These are phyloP conservation scores for Erynnis tages DNA, from an alignment of 2,888 invertebrate species.

Conservation along the genomic window DNA sequence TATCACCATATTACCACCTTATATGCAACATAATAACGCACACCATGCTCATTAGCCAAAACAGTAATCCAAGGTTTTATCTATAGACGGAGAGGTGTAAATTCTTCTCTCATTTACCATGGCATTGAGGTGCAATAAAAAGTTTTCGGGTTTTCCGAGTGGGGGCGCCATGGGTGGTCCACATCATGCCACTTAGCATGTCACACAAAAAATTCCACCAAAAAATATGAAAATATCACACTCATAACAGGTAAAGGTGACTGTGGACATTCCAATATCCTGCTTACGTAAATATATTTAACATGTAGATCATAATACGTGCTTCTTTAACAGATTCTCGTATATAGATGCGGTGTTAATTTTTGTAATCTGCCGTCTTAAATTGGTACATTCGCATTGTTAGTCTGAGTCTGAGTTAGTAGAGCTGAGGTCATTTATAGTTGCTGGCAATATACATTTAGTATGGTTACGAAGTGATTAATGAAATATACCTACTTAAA, in stretches of 20 bases:
- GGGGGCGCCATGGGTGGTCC: constrained; percentile 66
- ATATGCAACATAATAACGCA: too few relatives aligned
- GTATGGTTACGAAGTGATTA: too few relatives aligned
- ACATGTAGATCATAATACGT: too few relatives aligned
- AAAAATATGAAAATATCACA: constrained; percentile 78
- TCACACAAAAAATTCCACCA: constrained; percentile 72
- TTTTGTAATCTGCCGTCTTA: too few relatives aligned
- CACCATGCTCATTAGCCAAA: constrained; percentile 13
- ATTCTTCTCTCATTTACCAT: constrained; percentile 18
- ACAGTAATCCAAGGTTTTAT: constrained; percentile 11
- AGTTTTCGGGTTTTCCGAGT: constrained; percentile 37
- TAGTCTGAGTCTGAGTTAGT: too few relatives aligned
- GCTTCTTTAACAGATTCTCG: too few relatives aligned
- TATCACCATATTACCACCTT: too few relatives aligned
- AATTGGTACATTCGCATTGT: too few relatives aligned
- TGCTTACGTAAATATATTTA: not conserved
- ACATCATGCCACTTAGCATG: constrained; percentile 71
- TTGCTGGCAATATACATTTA: too few relatives aligned
- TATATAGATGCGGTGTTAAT: too few relatives aligned
- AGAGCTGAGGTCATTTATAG: too few relatives aligned
- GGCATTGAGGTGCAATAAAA: constrained; percentile 24
- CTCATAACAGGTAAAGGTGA: constrained; percentile 45
- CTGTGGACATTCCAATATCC: constrained; percentile 46
- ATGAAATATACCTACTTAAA: too few relatives aligned
- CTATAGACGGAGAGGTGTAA: constrained; percentile 14